Evolutionary conservation across 2,113 vertebrate species (phyloP).

Genomic region (zebrafish (Danio rerio)): DNA sequence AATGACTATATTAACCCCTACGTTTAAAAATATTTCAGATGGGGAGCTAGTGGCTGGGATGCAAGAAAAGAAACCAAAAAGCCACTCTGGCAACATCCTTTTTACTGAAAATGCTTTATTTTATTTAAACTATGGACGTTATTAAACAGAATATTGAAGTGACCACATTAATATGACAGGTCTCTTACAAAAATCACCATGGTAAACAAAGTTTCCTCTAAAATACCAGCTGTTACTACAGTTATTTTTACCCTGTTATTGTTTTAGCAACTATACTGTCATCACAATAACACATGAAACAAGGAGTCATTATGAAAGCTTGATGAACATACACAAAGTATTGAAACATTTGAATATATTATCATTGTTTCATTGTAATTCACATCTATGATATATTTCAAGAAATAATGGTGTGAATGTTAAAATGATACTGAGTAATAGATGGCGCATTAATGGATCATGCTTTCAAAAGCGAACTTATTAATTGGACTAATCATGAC

Average conservation of each 20-base stretch:
- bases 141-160: background rate
- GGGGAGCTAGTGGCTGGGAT: too few species aligned
- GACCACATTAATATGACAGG: background rate
- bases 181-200: background rate
- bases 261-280: background rate
- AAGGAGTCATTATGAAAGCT: background rate
- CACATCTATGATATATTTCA: background rate
- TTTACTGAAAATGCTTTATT: background rate
- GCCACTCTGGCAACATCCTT: background rate
- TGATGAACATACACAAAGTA: background rate
- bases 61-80: too few species aligned
- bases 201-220: background rate
- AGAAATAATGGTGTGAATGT: background rate
- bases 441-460: background rate
- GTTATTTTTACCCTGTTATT: background rate
- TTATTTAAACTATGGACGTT: background rate
- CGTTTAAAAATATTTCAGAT: too few species aligned
- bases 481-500: background rate
- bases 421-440: background rate
- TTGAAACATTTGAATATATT: background rate
- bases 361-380: background rate
- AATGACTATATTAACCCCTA: too few species aligned
- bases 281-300: background rate
- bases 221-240: background rate
- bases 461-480: slow-evolving; percentile 4